Evolutionary conservation across 2,113 vertebrate genomes (phyloP), one percentile per base, ranked within the genome.

Genomic region (Leiothrix lutea): DNA sequence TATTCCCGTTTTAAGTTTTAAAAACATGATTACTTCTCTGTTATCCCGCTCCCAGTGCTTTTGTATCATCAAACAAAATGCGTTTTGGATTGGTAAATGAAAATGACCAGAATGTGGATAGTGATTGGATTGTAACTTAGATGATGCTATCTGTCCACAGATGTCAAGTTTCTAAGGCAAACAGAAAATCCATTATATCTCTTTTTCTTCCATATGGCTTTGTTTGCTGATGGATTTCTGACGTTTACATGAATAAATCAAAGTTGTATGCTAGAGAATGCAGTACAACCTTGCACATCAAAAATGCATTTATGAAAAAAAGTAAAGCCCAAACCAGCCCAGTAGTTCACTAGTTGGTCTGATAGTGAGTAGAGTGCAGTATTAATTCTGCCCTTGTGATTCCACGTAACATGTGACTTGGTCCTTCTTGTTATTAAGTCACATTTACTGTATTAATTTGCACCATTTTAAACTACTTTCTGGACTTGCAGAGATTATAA

Each of bases 201-300:
- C 73, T 56, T 70, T 96, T 61, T 78, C 83, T 89, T 95, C 97
- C 96, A 92, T 97, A 92, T 97, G 97, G 80, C 81, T 78, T 42
- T 97, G 96, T 98, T 97, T 98, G 96, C 93, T 91, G 66, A 82
- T 60, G 71, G 60, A n/a, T 96, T 95, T 95, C 74, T 90, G 83
- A 67, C 84, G 84, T 96, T 95, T 95, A 86, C 42, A 8, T 64
- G 71, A 80, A 35, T 94, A 92, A 97, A 95, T 95, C 88, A 58
- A 57, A 94, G 80, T 92, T 86, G 47, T 88, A 48, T 85, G 84
- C 75, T 83, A 25, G 31, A 75, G 86, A 86, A 95, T 15, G 62
- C 38, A 21, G 16, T 61, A 17, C 40, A 67, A 48, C 80, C 51
- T 83, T 65, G 51, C 18, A 9, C 33, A 53, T 29, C 33, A 53